Conservation (phyloP, 1,140 invertebrate genomes). For the Pararge aegeria region DNA sequence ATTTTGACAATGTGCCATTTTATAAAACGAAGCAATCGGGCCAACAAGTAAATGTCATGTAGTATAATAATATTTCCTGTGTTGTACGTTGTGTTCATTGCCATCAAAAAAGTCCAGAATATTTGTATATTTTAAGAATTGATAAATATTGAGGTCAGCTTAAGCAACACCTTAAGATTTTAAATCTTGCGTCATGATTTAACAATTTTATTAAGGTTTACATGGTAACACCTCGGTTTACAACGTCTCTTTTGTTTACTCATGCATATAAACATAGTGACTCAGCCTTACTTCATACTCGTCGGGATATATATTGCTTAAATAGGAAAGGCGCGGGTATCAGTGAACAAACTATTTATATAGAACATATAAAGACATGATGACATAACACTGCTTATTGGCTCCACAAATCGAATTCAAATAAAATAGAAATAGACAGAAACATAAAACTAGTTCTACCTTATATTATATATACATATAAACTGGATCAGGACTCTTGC, state of each 20-base stretch:
- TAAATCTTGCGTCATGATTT: not conserved
- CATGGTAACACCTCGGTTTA: slow-evolving; percentile 22
- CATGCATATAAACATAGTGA: slow-evolving; percentile 37
- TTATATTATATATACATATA: too few species aligned
- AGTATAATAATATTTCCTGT: too few species aligned
- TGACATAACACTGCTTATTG: slow-evolving; percentile 20
- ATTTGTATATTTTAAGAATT: not conserved
- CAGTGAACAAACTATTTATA: slow-evolving; percentile 48
- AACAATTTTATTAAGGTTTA: slow-evolving; percentile 21
- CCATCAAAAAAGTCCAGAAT: not conserved
- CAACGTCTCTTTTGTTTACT: slow-evolving; percentile 27
- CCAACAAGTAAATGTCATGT: not conserved
- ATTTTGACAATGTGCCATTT: slow-evolving; percentile 6
- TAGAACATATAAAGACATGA: slow-evolving; percentile 39
- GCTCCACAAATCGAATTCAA: too few species aligned
- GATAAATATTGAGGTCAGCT: slow-evolving; percentile 1
- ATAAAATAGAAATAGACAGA: too few species aligned
- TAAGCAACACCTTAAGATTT: not conserved
- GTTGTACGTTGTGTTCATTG: not conserved
- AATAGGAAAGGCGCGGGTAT: slow-evolving; percentile 42
- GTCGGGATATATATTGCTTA: slow-evolving; percentile 40
- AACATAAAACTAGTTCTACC: too few species aligned
- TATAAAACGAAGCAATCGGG: not conserved
- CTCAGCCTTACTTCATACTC: slow-evolving; percentile 43
- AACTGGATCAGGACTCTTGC: too few species aligned